Evolutionary conservation across 2,888 invertebrate species (phyloP).

Genomic region (Caenorhabditis afra): DNA sequence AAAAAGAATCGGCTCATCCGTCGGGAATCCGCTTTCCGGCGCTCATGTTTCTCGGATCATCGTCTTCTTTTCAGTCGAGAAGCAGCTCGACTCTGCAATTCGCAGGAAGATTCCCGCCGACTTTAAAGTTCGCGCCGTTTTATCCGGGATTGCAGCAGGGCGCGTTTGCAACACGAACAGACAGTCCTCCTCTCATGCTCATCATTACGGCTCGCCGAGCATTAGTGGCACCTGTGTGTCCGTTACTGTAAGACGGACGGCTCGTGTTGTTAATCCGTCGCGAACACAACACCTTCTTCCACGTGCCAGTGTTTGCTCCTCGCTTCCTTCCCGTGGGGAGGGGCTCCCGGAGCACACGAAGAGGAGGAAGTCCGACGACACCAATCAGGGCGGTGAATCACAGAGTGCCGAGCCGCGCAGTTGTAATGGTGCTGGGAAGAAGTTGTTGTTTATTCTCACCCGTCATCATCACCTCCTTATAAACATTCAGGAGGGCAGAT

Average conservation of each 20-base stretch:
- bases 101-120: no score
- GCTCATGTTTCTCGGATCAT: neutral
- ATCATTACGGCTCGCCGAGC: neutral
- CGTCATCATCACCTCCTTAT: neutral
- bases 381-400: no score
- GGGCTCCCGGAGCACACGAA: no score
- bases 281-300: no score
- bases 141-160: neutral
- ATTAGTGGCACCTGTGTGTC: conserved; percentile 39
- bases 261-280: neutral
- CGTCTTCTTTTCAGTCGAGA: no score
- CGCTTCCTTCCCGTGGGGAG: no score
- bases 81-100: no score
- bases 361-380: no score
- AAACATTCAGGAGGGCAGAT: conserved; percentile 30
- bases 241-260: conserved; percentile 34
- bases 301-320: no score
- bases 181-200: neutral
- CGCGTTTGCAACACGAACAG: neutral
- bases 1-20: neutral
- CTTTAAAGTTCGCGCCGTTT: no score
- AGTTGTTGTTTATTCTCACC: neutral
- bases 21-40: neutral
- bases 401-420: no score
- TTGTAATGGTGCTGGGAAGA: no score